Evolutionary conservation across 2,113 vertebrate genomes (phyloP).

Genomic region (Micronycteris hirsuta): DNA sequence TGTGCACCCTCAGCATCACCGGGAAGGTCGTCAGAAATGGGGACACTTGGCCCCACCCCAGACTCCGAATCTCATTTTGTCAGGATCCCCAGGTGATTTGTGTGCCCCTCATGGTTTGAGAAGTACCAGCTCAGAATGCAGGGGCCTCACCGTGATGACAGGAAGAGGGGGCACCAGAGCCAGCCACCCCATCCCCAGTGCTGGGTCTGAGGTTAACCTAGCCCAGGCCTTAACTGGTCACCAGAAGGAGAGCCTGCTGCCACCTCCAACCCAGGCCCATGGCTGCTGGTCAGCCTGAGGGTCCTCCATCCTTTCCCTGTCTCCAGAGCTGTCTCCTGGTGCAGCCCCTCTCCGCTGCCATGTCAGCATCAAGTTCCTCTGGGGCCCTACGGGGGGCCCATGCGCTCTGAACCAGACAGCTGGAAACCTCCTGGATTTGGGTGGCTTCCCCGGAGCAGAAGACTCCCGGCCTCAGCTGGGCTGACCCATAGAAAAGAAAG

Average conservation of each 20-base stretch:
- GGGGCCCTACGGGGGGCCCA: background rate
- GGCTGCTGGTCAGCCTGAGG: rapidly evolving
- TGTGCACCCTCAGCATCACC: background rate
- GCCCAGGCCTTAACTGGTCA: background rate
- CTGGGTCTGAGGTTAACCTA: background rate
- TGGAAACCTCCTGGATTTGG: background rate
- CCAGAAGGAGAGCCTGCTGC: background rate
- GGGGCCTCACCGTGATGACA: background rate
- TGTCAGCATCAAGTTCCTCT: background rate
- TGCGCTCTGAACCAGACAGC: background rate
- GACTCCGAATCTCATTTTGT: background rate
- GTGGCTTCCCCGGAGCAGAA: background rate
- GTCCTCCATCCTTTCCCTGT: background rate
- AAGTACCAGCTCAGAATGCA: background rate
- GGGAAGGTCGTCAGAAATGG: background rate
- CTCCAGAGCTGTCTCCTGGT: rapidly evolving
- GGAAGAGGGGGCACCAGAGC: background rate
- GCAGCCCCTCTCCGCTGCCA: background rate
- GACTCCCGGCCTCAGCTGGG: background rate
- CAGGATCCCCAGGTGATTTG: background rate
- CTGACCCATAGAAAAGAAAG: background rate
- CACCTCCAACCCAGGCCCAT: background rate
- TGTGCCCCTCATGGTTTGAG: background rate
- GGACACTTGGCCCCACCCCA: background rate
- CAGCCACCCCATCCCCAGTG: rapidly evolving